Conservation (phyloP, 2,888 invertebrate genomes). For the Morpho achilles region DNA sequence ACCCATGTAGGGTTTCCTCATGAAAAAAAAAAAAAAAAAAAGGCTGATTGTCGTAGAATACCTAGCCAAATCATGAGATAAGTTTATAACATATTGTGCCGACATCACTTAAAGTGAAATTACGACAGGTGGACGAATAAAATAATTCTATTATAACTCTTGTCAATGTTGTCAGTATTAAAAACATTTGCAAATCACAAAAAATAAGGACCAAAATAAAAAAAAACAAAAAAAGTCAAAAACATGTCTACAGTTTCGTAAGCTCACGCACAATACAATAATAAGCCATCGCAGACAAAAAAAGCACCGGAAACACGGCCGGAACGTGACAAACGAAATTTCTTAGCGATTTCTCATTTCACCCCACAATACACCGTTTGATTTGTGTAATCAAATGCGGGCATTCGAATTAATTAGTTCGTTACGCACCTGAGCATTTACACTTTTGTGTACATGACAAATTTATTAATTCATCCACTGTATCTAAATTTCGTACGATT, state of each 20-base stretch:
- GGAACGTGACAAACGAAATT: conserved; percentile 75
- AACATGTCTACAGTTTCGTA: conserved; percentile 22
- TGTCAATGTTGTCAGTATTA: too few relatives aligned
- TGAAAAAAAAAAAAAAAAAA: too few relatives aligned
- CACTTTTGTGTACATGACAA: conserved; percentile 44
- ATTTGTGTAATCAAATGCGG: conserved; percentile 79
- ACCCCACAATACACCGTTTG: conserved; percentile 72
- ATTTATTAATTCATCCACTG: conserved; percentile 9
- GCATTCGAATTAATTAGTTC: conserved; percentile 76
- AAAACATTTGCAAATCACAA: too few relatives aligned
- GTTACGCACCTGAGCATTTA: conserved; percentile 76
- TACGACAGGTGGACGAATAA: too few relatives aligned
- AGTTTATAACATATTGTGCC: too few relatives aligned
- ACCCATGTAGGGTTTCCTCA: too few relatives aligned
- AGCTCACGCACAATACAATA: conserved; percentile 35
- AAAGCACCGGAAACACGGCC: conserved; percentile 67
- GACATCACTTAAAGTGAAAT: too few relatives aligned
- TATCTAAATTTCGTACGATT: neutral
- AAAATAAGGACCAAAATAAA: neutral
- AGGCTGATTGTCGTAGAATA: too few relatives aligned
- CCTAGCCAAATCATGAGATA: too few relatives aligned
- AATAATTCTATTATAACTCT: too few relatives aligned
- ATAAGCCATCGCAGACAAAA: conserved; percentile 62
- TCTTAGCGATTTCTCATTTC: conserved; percentile 77
- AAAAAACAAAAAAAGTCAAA: conserved; percentile 12